Base-by-base conservation (phyloP, 2,797 vertebrate species). In the Synanceia verrucosa region DNA sequence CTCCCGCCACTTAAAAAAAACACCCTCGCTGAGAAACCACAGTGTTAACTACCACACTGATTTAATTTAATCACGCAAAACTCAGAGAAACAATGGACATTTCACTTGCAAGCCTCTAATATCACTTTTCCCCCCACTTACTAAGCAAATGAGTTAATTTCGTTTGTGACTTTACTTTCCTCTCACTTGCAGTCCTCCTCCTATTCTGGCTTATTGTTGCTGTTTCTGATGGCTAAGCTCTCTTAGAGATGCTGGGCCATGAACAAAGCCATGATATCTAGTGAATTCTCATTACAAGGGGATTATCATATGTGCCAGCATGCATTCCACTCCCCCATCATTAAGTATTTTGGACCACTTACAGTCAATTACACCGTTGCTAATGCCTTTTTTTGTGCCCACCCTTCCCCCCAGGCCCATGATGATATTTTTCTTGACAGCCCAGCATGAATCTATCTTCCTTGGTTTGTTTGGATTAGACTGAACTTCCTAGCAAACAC, bases 231-330 rank as follows among this genome's bases (percentile, higher is more conserved):
- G 72, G 70, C 84, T 88, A 80, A 88, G 88, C 88, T 86, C 73
- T 71, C 50, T 79, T 70, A 65, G 69, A 87, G 78, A 85, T 85
- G 86, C 82, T 61, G 60, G 65, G 75, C 59, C 79, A 87, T 70
- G 83, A 86, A 90, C 88, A 90, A 92, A 90, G 80, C 82, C 61
- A 70, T 76, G 65, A 88, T 84, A 90, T 87, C 82, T 80, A 75
- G 87, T 83, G 84, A 88, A 88, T 89, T 93, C 83, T 90, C 83
- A 92, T 90, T 90, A 91, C 80, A 85, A 73, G 82, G 58, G 86
- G 88, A 92, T 91, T 91, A 94, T 88, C 73, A 81, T 70, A 84
- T 84, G 78, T 89, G 76, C 88, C 90, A 88, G 79, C 70, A 76
- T 78, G 79, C 76, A 78, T 89, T 83, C 70, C 81, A 88, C 84